Evolutionary conservation across 2,113 vertebrate species (phyloP), one percentile per base, ranked within the genome.

Genomic region (Felis chaus): DNA sequence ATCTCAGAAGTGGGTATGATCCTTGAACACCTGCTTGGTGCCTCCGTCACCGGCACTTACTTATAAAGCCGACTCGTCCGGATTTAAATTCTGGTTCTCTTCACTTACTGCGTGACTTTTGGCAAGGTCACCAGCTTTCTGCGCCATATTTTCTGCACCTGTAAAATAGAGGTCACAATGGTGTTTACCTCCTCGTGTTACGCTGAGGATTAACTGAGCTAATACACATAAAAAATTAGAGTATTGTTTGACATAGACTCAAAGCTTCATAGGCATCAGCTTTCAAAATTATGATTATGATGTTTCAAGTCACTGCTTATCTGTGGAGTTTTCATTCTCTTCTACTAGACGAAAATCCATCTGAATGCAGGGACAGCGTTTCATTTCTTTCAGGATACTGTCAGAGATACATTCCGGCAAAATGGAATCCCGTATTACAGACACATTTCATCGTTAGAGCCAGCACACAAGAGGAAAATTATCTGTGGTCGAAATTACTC

Each of bases 361-460:
- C 5, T 1, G 8, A 2, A 19, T 6, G 23, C 39, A 63, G 7
- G 79, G 29, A 5, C 0, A 1, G 29, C 10, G 1, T 45, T n/a
- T 68, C 48, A 11, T 68, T 55, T 23, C 12, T 45, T 48, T 48
- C 78, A 63, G 53, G 36, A 71, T 10, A 71, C 18, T 25, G 81
- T 63, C 65, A 50, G 78, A 41, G 45, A 65, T 41, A 53, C 33
- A 33, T 39, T 89, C 61, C 21, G 19, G 25, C 48, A 57, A 71
- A 78, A 39, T 39, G 16, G 16, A 31, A 48, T 33, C 36, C 10
- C 45, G 12, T 57, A 27, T 41, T 25, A 57, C 7, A 29, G 16
- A 23, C 5, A 13, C 2, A 25, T 71, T 48, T 73, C 36, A 18
- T 78, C 73, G 25, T 61, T 4, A 33, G 1, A 69, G 48, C 68